Conservation (phyloP, 1,140 invertebrate genomes). For the Portunus trituberculatus region DNA sequence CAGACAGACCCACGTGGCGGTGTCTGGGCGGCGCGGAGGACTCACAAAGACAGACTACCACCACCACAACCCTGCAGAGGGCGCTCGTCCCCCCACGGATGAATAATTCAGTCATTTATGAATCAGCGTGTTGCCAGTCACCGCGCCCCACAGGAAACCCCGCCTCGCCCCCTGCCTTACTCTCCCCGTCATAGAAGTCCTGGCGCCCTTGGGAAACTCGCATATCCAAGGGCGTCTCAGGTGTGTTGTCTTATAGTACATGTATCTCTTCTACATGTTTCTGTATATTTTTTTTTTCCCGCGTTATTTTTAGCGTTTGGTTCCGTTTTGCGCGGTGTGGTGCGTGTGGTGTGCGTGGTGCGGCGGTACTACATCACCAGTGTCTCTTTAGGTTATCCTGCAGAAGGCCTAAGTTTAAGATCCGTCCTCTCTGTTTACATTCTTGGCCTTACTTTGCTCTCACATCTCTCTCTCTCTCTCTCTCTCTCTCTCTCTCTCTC, state of each 20-base stretch:
- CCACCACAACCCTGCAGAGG: too few relatives aligned
- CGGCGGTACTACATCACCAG: background rate
- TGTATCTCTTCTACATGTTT: background rate
- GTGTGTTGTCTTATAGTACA: background rate
- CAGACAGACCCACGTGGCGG: too few relatives aligned
- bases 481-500: background rate
- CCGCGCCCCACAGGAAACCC: background rate
- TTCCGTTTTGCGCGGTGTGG: background rate
- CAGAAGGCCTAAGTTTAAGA: too few relatives aligned
- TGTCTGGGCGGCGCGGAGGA: too few relatives aligned
- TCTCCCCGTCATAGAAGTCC: background rate
- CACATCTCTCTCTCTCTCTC: background rate
- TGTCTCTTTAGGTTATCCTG: too few relatives aligned
- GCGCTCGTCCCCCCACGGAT: background rate
- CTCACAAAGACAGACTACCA: too few relatives aligned
- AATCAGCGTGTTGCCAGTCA: background rate
- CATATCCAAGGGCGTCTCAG: background rate
- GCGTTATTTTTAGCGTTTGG: too few relatives aligned
- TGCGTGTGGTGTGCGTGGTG: background rate
- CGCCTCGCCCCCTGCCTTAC: background rate
- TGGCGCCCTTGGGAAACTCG: background rate
- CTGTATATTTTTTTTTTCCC: too few relatives aligned
- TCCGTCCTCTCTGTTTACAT: background rate
- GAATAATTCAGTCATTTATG: conserved; percentile 15
- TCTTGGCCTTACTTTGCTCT: background rate